These are phyloP conservation scores for Ameiurus melas DNA, from an alignment of 2,113 vertebrate genomes.

Conservation along the genomic window DNA sequence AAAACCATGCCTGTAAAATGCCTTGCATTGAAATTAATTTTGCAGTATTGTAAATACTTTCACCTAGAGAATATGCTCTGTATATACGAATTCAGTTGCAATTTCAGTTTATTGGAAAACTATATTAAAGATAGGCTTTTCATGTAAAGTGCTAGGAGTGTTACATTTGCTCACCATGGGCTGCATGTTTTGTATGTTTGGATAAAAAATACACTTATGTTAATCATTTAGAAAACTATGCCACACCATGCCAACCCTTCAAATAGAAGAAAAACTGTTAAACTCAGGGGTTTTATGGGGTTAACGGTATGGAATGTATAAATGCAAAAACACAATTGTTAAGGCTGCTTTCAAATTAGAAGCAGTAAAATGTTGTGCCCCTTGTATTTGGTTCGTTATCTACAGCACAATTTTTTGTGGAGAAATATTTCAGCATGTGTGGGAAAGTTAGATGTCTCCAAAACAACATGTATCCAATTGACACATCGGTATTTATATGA, in stretches of 20 bases:
- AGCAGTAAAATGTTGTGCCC: background rate
- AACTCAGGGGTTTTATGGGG: conserved; percentile 31
- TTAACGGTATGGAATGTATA: background rate
- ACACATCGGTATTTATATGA: background rate
- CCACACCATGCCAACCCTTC: conserved; percentile 21
- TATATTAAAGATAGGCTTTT: background rate
- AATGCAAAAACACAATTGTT: background rate
- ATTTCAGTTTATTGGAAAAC: background rate
- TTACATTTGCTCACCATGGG: background rate
- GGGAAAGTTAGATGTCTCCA: background rate
- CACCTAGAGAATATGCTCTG: background rate
- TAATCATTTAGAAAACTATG: conserved; percentile 16
- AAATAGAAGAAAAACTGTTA: background rate
- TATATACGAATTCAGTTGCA: background rate
- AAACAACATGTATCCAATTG: background rate
- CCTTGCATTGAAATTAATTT: background rate
- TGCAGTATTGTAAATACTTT: conserved; percentile 9
- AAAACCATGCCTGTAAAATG: background rate
- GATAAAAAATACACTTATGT: background rate
- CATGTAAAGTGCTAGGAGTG: conserved; percentile 13
- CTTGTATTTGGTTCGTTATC: background rate
- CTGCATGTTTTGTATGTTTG: background rate
- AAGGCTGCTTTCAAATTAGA: background rate
- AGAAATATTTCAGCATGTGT: background rate
- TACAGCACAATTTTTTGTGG: conserved; percentile 2